phyloP scores from a whole-genome alignment of 2,113 vertebrate genomes.

The Aspiorhynchus laticeps region DNA sequence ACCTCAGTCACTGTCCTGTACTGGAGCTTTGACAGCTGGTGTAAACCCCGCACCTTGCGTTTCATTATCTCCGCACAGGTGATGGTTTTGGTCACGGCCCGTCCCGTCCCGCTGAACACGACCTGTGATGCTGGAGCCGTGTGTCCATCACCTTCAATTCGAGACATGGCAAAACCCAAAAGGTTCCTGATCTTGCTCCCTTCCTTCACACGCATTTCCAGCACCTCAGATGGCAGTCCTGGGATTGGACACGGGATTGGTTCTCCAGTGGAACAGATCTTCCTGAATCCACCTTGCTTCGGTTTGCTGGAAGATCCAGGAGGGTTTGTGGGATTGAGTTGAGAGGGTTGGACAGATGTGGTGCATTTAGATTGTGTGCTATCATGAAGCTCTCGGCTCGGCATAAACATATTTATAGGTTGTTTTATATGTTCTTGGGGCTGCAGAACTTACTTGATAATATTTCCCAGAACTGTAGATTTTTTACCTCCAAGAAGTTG shows the following conservation, averaged over 20 bases:
- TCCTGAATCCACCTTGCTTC: constrained; percentile 81
- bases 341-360: constrained; percentile 26
- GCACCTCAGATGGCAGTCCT: constrained; percentile 73
- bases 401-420: constrained; percentile 19
- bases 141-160: constrained; percentile 73
- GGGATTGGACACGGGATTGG: constrained; percentile 77
- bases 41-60: constrained; percentile 83
- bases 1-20: constrained; percentile 84
- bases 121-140: constrained; percentile 78
- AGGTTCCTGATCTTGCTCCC: constrained; percentile 93
- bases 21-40: constrained; percentile 89
- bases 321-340: not conserved
- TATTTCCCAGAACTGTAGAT: not conserved
- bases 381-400: not conserved
- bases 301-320: constrained; percentile 46
- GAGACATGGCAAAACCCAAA: constrained; percentile 84
- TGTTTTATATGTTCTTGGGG: not conserved
- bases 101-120: constrained; percentile 86
- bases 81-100: constrained; percentile 91
- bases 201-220: constrained; percentile 92
- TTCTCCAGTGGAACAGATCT: constrained; percentile 80
- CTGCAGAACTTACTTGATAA: not conserved
- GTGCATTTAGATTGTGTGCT: not conserved
- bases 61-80: constrained; percentile 95
- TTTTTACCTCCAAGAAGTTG: not conserved